These are phyloP conservation scores for Myopa tessellatipennis DNA, from an alignment of 2,888 invertebrate species.

Conservation along the genomic window DNA sequence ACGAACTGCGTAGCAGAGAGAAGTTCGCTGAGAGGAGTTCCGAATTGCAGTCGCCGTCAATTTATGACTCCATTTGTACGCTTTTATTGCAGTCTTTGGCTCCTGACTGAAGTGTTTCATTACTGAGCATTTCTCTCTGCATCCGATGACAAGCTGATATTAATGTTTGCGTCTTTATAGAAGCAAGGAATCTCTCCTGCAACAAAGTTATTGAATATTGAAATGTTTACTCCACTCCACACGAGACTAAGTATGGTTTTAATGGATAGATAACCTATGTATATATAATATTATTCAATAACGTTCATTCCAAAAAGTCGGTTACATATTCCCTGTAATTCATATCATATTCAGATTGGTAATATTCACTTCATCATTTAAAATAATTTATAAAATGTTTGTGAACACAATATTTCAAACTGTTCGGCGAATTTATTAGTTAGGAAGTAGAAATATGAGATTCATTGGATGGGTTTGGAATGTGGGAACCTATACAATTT, in stretches of 20 bases:
- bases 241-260: background rate
- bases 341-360: too few species aligned
- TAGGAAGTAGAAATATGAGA: too few species aligned
- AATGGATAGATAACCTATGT: too few species aligned
- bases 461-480: too few species aligned
- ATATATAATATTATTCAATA: too few species aligned
- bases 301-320: too few species aligned
- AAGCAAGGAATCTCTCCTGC: background rate
- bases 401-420: too few species aligned
- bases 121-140: background rate
- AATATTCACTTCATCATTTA: too few species aligned
- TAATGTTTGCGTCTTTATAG: background rate
- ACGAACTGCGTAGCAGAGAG: background rate
- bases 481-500: background rate
- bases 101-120: constrained; percentile 5
- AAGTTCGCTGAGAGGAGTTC: background rate
- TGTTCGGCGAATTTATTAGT: too few species aligned
- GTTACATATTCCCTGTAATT: too few species aligned
- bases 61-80: constrained; percentile 34
- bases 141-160: background rate
- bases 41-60: constrained; percentile 33
- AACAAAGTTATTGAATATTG: constrained; percentile 8
- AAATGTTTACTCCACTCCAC: background rate
- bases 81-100: constrained; percentile 29
- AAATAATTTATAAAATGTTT: too few species aligned